A percentile compares a stretch with the other conserved stretches of the same genome.
Conservation (phyloP, 1,140 invertebrate genomes). For the Drosophila equinoxialis region DNA sequence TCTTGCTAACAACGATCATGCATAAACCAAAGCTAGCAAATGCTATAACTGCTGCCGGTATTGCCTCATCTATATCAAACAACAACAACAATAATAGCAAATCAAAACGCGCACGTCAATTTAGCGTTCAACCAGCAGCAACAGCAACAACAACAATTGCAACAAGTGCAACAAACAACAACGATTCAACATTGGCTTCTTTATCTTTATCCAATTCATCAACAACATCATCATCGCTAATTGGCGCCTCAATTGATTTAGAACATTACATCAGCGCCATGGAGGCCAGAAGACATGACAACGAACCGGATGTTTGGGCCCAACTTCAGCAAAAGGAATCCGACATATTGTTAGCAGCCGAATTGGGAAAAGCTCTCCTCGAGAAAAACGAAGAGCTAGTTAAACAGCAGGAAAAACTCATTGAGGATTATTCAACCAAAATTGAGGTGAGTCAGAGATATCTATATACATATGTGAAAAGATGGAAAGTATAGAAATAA, state of each 20-base stretch:
- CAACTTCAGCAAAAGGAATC: constrained; percentile 96
- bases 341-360: constrained; percentile 95
- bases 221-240: constrained; percentile 60
- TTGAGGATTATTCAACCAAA: constrained; percentile 95
- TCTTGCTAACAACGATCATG: constrained; percentile 75
- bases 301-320: constrained; percentile 89
- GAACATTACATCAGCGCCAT: constrained; percentile 86
- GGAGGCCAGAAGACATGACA: constrained; percentile 83
- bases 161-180: constrained; percentile 46
- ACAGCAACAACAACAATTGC: constrained; percentile 30
- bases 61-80: constrained; percentile 78
- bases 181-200: constrained; percentile 29
- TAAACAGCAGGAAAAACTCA: constrained; percentile 91
- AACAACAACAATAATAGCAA: constrained; percentile 53
- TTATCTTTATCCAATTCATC: constrained; percentile 19
- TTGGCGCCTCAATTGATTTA: constrained; percentile 82
- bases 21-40: constrained; percentile 78
- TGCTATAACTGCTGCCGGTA: constrained; percentile 78
- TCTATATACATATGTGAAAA: too few relatives aligned
- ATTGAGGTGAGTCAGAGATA: constrained; percentile 90
- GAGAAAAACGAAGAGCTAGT: constrained; percentile 97
- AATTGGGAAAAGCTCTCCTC: constrained; percentile 96
- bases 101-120: constrained; percentile 43
- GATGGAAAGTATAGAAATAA: too few relatives aligned
- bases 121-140: constrained; percentile 33